These are phyloP conservation scores for Sinocyclocheilus anshuiensis DNA, from an alignment of 2,113 vertebrate genomes.

Conservation along the genomic window DNA sequence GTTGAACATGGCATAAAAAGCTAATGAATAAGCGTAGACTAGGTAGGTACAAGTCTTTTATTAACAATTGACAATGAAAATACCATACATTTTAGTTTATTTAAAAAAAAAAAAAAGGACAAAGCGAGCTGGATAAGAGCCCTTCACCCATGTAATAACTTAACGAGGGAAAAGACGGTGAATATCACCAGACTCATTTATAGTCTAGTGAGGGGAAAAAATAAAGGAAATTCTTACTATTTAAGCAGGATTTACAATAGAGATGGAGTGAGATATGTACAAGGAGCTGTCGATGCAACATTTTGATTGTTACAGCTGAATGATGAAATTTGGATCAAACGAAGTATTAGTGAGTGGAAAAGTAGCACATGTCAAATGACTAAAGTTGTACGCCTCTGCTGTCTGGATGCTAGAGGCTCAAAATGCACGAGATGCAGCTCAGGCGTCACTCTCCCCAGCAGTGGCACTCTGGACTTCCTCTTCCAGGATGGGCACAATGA, in stretches of 20 bases:
- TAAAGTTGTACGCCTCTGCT: not conserved
- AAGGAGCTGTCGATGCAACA: constrained; percentile 46
- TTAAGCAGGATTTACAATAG: constrained; percentile 57
- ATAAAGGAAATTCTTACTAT: constrained; percentile 51
- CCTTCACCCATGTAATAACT: constrained; percentile 88
- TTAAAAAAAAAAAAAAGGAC: constrained; percentile 63
- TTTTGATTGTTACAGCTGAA: constrained; percentile 35
- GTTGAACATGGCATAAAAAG: not conserved
- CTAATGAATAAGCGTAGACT: not conserved
- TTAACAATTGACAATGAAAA: constrained; percentile 81
- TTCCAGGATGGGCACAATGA: constrained; percentile 99
- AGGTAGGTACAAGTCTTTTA: constrained; percentile 72
- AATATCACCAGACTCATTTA: constrained; percentile 45
- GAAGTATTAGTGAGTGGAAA: constrained; percentile 15
- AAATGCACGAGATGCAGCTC: constrained; percentile 56
- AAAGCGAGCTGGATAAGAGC: constrained; percentile 70
- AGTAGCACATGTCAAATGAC: constrained; percentile 8
- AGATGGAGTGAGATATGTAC: constrained; percentile 62
- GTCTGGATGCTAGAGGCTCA: constrained; percentile 6
- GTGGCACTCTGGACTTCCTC: constrained; percentile 94
- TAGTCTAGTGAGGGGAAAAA: constrained; percentile 34
- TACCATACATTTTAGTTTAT: constrained; percentile 74
- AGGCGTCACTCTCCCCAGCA: constrained; percentile 95
- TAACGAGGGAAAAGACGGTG: constrained; percentile 73
- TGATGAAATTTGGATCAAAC: not conserved